Base-by-base conservation (phyloP, 2,113 vertebrate species). In the Nesoenas mayeri region DNA sequence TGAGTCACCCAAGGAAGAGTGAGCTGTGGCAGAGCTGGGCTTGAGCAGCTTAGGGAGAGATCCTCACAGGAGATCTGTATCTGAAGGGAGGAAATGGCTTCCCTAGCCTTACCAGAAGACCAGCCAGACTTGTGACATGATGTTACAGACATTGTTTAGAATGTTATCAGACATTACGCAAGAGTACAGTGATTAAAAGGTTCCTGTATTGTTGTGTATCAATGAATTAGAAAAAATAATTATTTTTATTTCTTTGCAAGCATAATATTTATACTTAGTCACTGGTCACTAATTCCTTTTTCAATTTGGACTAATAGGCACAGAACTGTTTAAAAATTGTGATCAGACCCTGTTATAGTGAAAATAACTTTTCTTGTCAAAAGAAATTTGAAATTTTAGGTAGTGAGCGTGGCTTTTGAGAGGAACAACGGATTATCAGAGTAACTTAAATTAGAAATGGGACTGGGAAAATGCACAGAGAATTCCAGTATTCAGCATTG, bases 321-420 rank as follows among this genome's bases (percentile, higher is more conserved):
- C 79, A 66, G 79, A 70, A 44, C 48, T 74, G 86, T 64, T 81
- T 38, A 64, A 85, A 86, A 90, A 79, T 26, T 85, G 28, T 81
- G 12, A 86, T 93, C 86, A 87, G 4, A 4, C 36, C 15, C 47
- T 29, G 15, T 26, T 65, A 15, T 34, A 80, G 57, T n/a, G 9
- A 32, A 67, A 64, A 24, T 83, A 90, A 89, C 3, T 24, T 91
- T 92, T 82, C 15, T 91, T 79, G 69, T 62, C 56, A 72, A 73
- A 96, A 85, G 5, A 96, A 89, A 58, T 70, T 21, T 47, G 91
- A 95, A 89, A 91, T 88, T 94, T 94, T 83, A 54, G 48, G 81
- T 93, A 88, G 50, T 78, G n/a, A 85, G 48, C 12, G 28, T 91
- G 66, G 66, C 15, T 97, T 97, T 96, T 93, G 61, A 94, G 47